Evolutionary conservation across 1,140 invertebrate species (phyloP).

Genomic region (Chrysopa pallens): DNA sequence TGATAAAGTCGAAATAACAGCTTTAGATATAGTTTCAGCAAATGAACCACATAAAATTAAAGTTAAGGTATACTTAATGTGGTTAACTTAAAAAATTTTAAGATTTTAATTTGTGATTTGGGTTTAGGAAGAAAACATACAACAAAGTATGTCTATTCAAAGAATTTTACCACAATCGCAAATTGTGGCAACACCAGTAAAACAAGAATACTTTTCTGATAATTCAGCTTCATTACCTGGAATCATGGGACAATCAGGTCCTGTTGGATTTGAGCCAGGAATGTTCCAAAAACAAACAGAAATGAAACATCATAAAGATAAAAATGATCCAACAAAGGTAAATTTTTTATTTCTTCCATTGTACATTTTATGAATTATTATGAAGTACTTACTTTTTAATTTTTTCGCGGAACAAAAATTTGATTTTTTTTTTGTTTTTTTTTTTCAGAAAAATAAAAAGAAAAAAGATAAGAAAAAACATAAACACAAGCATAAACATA

Average conservation of each 20-base stretch:
- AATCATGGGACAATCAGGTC: slow-evolving; percentile 40
- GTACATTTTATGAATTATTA: background rate
- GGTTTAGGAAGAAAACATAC: slow-evolving; percentile 9
- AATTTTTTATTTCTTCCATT: slow-evolving; percentile 3
- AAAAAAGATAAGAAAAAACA: slow-evolving; percentile 67
- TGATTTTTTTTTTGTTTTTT: no score
- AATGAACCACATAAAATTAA: slow-evolving; percentile 12
- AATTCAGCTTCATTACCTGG: slow-evolving; percentile 57
- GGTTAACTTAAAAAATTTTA: background rate
- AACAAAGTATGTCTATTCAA: slow-evolving; percentile 5
- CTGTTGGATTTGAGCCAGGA: slow-evolving; percentile 57
- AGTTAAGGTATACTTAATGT: slow-evolving; percentile 11
- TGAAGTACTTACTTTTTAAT: no score
- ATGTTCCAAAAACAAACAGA: slow-evolving; percentile 46
- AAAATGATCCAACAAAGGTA: slow-evolving; percentile 33
- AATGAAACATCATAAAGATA: slow-evolving; percentile 21
- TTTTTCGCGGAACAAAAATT: no score
- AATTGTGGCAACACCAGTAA: slow-evolving; percentile 20
- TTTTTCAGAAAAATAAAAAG: slow-evolving; percentile 48
- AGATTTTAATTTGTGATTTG: background rate
- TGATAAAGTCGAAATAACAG: no score
- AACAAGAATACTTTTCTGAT: slow-evolving; percentile 56
- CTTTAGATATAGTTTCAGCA: slow-evolving; percentile 9
- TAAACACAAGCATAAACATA: slow-evolving; percentile 55
- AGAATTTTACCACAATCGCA: background rate